These are phyloP conservation scores for Lagopus muta DNA, from an alignment of 2,113 vertebrate species.

Conservation along the genomic window DNA sequence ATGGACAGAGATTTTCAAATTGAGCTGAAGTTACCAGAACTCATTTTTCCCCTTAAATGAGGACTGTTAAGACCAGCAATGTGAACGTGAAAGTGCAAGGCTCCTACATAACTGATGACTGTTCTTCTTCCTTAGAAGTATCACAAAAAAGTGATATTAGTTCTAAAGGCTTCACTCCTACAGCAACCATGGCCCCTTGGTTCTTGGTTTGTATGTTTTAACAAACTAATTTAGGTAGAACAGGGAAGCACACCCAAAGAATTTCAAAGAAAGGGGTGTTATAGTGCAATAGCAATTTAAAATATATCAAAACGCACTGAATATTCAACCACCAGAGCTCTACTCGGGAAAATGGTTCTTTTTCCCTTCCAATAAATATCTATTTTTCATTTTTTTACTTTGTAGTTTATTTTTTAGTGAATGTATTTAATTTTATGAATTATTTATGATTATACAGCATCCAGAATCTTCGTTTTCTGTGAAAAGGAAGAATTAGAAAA, in stretches of 20 bases:
- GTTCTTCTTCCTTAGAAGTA: constrained; percentile 71
- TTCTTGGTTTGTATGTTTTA: constrained; percentile 86
- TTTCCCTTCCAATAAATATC: constrained; percentile 98
- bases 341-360: constrained; percentile 88
- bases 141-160: constrained; percentile 75
- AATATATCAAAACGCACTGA: constrained; percentile 98
- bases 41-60: constrained; percentile 56
- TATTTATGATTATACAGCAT: constrained; percentile 99
- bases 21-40: constrained; percentile 86
- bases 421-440: constrained; percentile 99
- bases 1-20: constrained; percentile 97
- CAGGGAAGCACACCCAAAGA: constrained; percentile 97
- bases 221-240: constrained; percentile 90
- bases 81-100: constrained; percentile 82
- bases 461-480: constrained; percentile 99
- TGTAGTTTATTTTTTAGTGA: constrained; percentile 99
- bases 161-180: constrained; percentile 82
- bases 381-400: constrained; percentile 91
- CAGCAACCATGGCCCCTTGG: constrained; percentile 81
- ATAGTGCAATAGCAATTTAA: constrained; percentile 98
- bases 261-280: constrained; percentile 92
- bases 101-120: constrained; percentile 71
- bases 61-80: constrained; percentile 83
- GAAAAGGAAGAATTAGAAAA: constrained; percentile 99
- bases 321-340: constrained; percentile 96